phyloP scores from a whole-genome alignment of 2,113 vertebrate species.

The Promerops cafer region DNA sequence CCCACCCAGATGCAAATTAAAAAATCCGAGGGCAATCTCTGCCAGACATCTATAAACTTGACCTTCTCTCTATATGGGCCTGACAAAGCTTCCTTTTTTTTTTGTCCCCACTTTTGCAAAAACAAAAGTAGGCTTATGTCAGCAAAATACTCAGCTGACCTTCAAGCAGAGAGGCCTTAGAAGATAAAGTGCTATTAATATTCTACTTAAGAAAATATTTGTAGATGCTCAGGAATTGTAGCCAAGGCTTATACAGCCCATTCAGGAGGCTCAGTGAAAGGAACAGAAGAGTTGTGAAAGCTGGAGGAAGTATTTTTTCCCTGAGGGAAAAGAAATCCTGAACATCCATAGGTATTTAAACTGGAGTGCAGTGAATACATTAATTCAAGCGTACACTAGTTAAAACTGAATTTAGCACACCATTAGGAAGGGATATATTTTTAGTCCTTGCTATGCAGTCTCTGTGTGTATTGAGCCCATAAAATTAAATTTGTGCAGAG shows the following conservation, averaged over 20 bases:
- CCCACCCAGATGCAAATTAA: not conserved
- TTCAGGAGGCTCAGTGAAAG: not conserved
- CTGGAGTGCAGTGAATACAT: not conserved
- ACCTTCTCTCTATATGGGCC: not conserved
- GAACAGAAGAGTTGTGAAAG: not conserved
- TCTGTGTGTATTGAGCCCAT: not conserved
- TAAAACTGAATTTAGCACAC: not conserved
- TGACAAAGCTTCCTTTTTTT: not conserved
- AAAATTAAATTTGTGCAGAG: not conserved
- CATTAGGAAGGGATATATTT: not conserved
- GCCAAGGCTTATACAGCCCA: not conserved
- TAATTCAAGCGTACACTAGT: not conserved
- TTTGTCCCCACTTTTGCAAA: not conserved
- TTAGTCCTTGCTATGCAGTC: not conserved
- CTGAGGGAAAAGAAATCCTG: not conserved
- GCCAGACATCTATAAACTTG: not conserved
- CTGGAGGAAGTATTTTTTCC: not conserved
- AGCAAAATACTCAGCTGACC: not conserved
- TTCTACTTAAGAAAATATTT: not conserved
- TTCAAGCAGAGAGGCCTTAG: not conserved
- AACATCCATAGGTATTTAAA: not conserved
- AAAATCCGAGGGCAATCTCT: not conserved
- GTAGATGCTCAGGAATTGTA: not conserved
- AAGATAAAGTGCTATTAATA: not conserved
- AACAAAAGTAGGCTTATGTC: not conserved